A percentile compares a stretch with the other conserved stretches of the same genome.
Evolutionary conservation across 1,140 invertebrate genomes (phyloP).

Genomic region (Trypoxylus dichotomus): DNA sequence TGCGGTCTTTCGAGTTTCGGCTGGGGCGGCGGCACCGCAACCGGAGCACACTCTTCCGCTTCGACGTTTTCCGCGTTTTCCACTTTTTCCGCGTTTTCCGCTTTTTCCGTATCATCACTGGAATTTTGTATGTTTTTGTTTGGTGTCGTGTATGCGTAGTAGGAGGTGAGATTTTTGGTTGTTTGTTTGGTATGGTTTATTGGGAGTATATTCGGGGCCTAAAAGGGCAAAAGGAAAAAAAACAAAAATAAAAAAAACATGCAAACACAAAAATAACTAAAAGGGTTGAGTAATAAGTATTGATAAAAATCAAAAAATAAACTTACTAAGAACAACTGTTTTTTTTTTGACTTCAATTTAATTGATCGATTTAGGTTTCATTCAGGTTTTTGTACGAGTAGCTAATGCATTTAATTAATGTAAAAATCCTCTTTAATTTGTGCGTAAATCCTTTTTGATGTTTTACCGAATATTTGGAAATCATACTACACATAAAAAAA

Average conservation of each 20-base stretch:
- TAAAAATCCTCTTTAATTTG: no score
- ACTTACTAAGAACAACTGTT: neutral
- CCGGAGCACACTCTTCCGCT: neutral
- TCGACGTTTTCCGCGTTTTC: slow-evolving; percentile 30
- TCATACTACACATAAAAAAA: no score
- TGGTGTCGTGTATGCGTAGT: neutral
- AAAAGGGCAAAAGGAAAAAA: slow-evolving; percentile 40
- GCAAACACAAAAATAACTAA: slow-evolving; percentile 35
- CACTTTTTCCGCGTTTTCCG: slow-evolving; percentile 28
- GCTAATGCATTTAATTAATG: no score
- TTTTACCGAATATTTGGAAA: no score
- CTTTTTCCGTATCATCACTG: slow-evolving; percentile 42
- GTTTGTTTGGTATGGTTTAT: slow-evolving; percentile 37
- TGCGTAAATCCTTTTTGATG: no score
- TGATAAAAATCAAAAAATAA: neutral
- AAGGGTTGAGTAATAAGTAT: neutral
- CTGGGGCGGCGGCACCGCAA: slow-evolving; percentile 19
- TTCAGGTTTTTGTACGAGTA: no score
- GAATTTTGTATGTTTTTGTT: slow-evolving; percentile 42
- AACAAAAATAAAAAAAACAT: slow-evolving; percentile 39
- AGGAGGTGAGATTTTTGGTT: slow-evolving; percentile 7
- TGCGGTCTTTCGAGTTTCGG: slow-evolving; percentile 57
- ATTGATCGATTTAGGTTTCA: no score
- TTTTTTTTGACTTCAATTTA: no score
- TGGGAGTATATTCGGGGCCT: slow-evolving; percentile 48